Conservation (phyloP, 1,140 invertebrate species). For the Caerostris extrusa region DNA sequence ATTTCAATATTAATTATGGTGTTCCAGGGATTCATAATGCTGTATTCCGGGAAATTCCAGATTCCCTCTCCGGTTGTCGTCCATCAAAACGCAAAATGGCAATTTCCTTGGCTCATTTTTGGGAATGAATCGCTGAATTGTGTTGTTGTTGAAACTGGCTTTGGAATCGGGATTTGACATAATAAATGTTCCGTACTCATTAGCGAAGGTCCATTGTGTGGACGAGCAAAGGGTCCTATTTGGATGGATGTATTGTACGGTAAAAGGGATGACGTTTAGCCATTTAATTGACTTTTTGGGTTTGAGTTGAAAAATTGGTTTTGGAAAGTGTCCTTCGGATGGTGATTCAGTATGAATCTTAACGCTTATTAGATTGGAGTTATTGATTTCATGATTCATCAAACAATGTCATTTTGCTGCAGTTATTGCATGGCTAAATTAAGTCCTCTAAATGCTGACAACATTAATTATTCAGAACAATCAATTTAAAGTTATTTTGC, state of each 20-base stretch:
- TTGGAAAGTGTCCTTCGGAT: neutral
- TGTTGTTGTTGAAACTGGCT: neutral
- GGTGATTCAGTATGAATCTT: neutral
- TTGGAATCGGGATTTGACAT: neutral
- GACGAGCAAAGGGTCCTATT: neutral
- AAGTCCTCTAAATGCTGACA: neutral
- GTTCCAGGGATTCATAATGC: neutral
- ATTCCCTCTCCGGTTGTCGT: slow-evolving; percentile 34
- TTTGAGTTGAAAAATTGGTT: neutral
- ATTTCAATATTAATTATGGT: slow-evolving; percentile 28
- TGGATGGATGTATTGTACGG: neutral
- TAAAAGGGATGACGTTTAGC: neutral
- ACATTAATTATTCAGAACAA: neutral
- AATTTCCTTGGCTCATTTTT: neutral
- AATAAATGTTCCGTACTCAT: neutral
- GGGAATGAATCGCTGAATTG: neutral
- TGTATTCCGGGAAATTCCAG: neutral
- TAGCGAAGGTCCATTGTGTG: neutral
- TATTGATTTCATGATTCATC: slow-evolving; percentile 1
- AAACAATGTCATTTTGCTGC: neutral
- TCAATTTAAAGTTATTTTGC: neutral
- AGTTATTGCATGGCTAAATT: neutral
- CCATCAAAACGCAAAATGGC: slow-evolving; percentile 44
- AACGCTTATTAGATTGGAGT: neutral
- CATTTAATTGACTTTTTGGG: neutral